Base-by-base conservation (phyloP, 2,888 invertebrate genomes). In the Sminthurinus aureus region DNA sequence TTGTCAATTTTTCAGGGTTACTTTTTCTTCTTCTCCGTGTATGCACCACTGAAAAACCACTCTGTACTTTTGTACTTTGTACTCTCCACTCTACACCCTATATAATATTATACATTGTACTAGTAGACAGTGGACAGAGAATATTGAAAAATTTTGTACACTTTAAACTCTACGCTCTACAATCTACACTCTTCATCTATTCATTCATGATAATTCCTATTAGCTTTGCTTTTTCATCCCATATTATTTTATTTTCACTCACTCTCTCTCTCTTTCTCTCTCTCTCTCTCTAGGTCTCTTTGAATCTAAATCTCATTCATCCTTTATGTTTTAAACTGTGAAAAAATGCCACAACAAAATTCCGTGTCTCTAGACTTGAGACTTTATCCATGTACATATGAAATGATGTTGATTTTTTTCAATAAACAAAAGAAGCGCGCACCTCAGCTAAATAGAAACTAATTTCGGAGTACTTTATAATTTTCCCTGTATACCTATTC, bases 1-100 rank as follows among this genome's bases (percentile, higher is more conserved):
- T 71, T 71, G 24, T 71, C 71, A 71, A 71, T 71, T 71, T 71
- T 71, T 13, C 26, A 71, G 71, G 71, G 71, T 71, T 71, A 71
- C 22, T 58, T 58, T 58, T 58, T 58, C 13, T 58, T 13, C 18
- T 58, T 58, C 4, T 58, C 18, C 9, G 18, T 58, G 9, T 58
- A 69, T 69, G 69, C 22, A 69, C 11, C 38, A 38, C 38, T 38
- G 38, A 38, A 38, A 38, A n/a, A n/a, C n/a, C 3, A 3, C 3
- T 64, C n/a, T 64, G 15, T n/a, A 64, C n/a, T 64, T 64, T 64
- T 64, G n/a, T n/a, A 64, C 9, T 64, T 64, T n/a, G 38, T 64
- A 64, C 64, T 4, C n/a, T 9, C 64, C 64, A 64, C n/a, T 9
- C 64, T 15, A 64, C 64, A 64, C 58, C 15, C 58, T 12, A 15